These are phyloP conservation scores for Thryonomys swinderianus DNA, from an alignment of 2,113 vertebrate genomes.

Conservation along the genomic window DNA sequence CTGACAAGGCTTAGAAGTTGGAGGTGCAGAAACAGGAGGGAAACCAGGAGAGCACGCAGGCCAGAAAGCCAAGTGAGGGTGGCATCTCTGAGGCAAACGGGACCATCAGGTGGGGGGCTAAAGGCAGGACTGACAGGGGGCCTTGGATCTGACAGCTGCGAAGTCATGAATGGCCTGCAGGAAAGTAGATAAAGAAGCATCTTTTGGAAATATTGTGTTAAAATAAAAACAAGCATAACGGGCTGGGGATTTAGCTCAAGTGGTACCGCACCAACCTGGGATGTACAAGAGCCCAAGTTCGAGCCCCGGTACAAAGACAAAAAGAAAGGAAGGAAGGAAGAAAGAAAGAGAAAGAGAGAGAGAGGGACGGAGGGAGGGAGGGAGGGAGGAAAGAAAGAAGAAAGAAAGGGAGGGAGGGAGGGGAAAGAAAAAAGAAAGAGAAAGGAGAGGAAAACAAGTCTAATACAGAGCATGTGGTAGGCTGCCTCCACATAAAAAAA, in stretches of 20 bases:
- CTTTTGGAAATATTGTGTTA: background rate
- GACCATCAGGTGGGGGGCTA: background rate
- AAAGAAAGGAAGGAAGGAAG: too few relatives aligned
- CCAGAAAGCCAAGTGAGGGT: background rate
- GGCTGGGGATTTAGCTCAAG: too few relatives aligned
- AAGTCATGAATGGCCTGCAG: background rate
- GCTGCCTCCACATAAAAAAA: background rate
- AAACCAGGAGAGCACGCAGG: accelerated
- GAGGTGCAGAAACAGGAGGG: background rate
- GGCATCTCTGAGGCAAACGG: background rate
- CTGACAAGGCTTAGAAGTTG: background rate
- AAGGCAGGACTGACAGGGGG: background rate
- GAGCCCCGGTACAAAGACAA: too few relatives aligned
- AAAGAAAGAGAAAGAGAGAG: too few relatives aligned
- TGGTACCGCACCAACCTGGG: too few relatives aligned
- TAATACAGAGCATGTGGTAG: background rate
- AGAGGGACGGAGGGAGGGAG: too few relatives aligned
- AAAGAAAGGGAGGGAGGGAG: too few relatives aligned
- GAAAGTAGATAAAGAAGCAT: background rate
- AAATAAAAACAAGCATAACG: background rate
- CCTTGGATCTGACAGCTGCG: background rate
- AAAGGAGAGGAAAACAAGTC: background rate
- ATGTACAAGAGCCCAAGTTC: too few relatives aligned
- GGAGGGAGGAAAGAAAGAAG: too few relatives aligned
- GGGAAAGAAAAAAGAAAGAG: too few relatives aligned